Base-by-base conservation (phyloP, 2,797 vertebrate genomes). In the Brachyrhaphis roseni region DNA sequence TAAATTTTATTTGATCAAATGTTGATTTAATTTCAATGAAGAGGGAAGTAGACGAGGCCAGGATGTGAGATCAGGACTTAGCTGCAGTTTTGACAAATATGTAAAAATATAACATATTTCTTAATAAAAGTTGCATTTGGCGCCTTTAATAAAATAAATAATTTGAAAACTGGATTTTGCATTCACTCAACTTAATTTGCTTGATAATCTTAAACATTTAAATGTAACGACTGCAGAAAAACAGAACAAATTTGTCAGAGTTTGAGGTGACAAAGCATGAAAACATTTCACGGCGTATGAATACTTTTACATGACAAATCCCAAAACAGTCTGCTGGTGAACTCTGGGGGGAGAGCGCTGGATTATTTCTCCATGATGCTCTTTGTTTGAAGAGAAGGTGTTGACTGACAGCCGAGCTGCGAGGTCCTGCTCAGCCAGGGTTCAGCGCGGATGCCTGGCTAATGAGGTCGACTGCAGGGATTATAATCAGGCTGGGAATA, bases 401-500 rank as follows among this genome's bases (percentile, higher is more conserved):
- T 92, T 96, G 95, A 95, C 90, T 96, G 95, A 96, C 95, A 96
- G 94, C 91, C 77, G 84, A 94, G 94, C 89, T 94, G 90, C 90
- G 70, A 86, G 90, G 92, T 92, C 92, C 92, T 85, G 84, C 92
- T 93, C 94, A 90, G 93, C 92, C 90, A 96, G 94, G 93, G 95
- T 96, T 96, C 95, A 96, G 66, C 88, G 91, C 89, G 89, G 92
- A 95, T 96, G 95, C 94, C 93, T 96, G 93, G 93, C 93, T 96
- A 96, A 96, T 96, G 94, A 96, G 93, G 95, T 94, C 85, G 90
- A 94, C 92, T 91, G 87, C 87, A 89, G 92, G 93, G 95, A 95
- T 96, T 95, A 95, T 93, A 95, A 96, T 96, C 93, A 94, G 94
- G 89, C 87, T 82, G 94, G 92, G 93, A 94, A 94, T 95, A 95